Evolutionary conservation across 92 coral and sea anemone species (phyloP).

Genomic region (Isaurus tuberculatus): DNA sequence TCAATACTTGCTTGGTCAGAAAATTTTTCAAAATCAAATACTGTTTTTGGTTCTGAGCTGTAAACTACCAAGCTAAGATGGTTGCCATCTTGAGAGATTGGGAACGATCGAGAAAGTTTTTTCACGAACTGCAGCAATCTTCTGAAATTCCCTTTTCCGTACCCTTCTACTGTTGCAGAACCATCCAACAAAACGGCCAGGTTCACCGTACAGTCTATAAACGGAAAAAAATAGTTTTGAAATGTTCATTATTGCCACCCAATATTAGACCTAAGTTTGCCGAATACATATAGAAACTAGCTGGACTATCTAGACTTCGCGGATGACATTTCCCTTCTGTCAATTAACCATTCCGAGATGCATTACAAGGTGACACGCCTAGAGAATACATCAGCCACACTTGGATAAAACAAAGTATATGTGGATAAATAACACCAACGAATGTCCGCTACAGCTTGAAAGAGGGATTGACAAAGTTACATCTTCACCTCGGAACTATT

Average conservation of each 20-base stretch:
- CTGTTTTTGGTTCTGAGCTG: slow-evolving; percentile 86
- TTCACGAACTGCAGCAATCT: slow-evolving; percentile 88
- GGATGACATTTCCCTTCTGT: no score
- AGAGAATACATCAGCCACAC: no score
- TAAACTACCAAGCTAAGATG: slow-evolving; percentile 92
- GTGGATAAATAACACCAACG: no score
- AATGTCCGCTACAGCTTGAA: no score
- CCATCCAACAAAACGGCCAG: slow-evolving; percentile 94
- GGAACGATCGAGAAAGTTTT: slow-evolving; percentile 77
- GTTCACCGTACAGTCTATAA: slow-evolving; percentile 79
- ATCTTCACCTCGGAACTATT: no score
- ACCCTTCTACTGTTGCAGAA: slow-evolving; percentile 76
- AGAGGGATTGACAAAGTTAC: no score
- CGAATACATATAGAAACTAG: no score
- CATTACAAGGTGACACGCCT: no score
- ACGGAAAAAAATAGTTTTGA: not conserved
- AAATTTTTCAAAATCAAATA: slow-evolving; percentile 79
- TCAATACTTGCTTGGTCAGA: slow-evolving; percentile 83
- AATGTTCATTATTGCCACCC: no score
- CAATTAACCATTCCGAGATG: no score
- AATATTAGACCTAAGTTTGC: not conserved
- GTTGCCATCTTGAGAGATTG: slow-evolving; percentile 76
- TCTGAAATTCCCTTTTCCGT: slow-evolving; percentile 59
- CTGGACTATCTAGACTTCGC: no score
- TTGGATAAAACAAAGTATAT: no score